Evolutionary conservation across 2,113 vertebrate species (phyloP).

Genomic region (Mormyrus lacerda): DNA sequence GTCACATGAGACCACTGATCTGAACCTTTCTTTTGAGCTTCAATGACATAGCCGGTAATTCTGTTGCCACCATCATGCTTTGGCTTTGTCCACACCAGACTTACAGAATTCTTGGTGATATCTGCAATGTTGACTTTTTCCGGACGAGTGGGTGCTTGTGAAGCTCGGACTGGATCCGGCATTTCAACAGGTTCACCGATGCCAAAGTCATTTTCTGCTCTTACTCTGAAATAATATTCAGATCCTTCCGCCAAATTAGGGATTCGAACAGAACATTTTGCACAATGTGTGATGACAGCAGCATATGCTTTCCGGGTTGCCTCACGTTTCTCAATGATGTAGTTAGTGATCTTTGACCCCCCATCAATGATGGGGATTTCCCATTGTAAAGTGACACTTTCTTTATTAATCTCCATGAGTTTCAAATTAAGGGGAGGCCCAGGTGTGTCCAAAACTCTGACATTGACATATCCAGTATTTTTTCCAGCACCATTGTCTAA

Average conservation of each 20-base stretch:
- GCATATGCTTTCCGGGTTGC: slow-evolving; percentile 91
- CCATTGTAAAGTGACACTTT: slow-evolving; percentile 88
- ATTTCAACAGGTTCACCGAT: slow-evolving; percentile 90
- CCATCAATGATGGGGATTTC: slow-evolving; percentile 93
- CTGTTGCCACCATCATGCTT: slow-evolving; percentile 91
- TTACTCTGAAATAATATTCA: slow-evolving; percentile 96
- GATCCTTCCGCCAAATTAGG: slow-evolving; percentile 81
- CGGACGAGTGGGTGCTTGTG: slow-evolving; percentile 84
- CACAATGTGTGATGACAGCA: slow-evolving; percentile 77
- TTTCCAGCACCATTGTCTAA: slow-evolving; percentile 89
- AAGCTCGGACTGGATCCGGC: slow-evolving; percentile 80
- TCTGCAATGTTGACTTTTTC: slow-evolving; percentile 86
- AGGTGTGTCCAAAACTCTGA: slow-evolving; percentile 90
- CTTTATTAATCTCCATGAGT: slow-evolving; percentile 82
- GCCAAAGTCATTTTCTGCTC: slow-evolving; percentile 94
- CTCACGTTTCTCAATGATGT: slow-evolving; percentile 94
- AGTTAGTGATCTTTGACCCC: slow-evolving; percentile 89
- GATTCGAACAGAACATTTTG: slow-evolving; percentile 75
- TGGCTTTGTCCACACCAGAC: slow-evolving; percentile 91
- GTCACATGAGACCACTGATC: slow-evolving; percentile 88
- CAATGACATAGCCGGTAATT: slow-evolving; percentile 90
- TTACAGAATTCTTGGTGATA: slow-evolving; percentile 81
- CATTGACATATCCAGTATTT: slow-evolving; percentile 87
- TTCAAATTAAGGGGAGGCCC: slow-evolving; percentile 92
- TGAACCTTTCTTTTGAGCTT: slow-evolving; percentile 88